Evolutionary conservation across 53 echinoderm and acorn worm genomes (phyloP).

Genomic region (Luidia sarsii): DNA sequence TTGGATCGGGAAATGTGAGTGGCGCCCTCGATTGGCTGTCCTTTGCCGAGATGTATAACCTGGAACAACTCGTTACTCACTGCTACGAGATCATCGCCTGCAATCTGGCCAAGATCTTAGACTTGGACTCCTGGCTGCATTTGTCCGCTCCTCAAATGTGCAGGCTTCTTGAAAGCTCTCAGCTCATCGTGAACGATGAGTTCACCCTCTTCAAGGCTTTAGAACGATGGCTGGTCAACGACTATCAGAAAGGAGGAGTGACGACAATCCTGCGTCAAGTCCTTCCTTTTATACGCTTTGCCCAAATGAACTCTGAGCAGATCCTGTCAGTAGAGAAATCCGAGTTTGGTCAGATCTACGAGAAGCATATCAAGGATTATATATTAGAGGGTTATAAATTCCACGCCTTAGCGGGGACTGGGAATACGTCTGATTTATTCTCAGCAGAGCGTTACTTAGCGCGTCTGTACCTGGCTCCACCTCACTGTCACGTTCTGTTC

Average conservation of each 20-base stretch:
- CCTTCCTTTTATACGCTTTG: slow-evolving; percentile 38
- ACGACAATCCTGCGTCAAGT: slow-evolving; percentile 19
- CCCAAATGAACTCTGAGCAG: slow-evolving; percentile 63
- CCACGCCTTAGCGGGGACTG: slow-evolving; percentile 41
- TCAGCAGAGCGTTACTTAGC: slow-evolving; percentile 47
- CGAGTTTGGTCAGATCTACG: slow-evolving; percentile 59
- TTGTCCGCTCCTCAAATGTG: slow-evolving; percentile 54
- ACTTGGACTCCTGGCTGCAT: slow-evolving; percentile 44
- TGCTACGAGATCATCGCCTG: slow-evolving; percentile 62
- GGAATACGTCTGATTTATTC: slow-evolving; percentile 51
- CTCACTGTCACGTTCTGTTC: slow-evolving; percentile 53
- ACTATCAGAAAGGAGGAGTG: slow-evolving; percentile 35
- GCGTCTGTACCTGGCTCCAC: slow-evolving; percentile 35
- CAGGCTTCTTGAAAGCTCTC: slow-evolving; percentile 40
- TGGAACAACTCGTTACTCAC: slow-evolving; percentile 37
- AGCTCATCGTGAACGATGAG: slow-evolving; percentile 55
- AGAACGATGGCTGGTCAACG: slow-evolving; percentile 58
- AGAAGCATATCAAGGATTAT: slow-evolving; percentile 48
- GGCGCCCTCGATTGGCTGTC: slow-evolving; percentile 67
- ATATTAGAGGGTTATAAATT: slow-evolving; percentile 62
- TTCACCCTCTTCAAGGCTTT: slow-evolving; percentile 53
- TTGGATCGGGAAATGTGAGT: slow-evolving; percentile 50
- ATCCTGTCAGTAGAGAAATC: slow-evolving; percentile 62
- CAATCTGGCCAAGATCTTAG: slow-evolving; percentile 45
- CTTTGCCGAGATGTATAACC: slow-evolving; percentile 58